These are phyloP conservation scores for Sarcophaga caerulescens DNA, from an alignment of 2,888 invertebrate genomes.

Conservation along the genomic window DNA sequence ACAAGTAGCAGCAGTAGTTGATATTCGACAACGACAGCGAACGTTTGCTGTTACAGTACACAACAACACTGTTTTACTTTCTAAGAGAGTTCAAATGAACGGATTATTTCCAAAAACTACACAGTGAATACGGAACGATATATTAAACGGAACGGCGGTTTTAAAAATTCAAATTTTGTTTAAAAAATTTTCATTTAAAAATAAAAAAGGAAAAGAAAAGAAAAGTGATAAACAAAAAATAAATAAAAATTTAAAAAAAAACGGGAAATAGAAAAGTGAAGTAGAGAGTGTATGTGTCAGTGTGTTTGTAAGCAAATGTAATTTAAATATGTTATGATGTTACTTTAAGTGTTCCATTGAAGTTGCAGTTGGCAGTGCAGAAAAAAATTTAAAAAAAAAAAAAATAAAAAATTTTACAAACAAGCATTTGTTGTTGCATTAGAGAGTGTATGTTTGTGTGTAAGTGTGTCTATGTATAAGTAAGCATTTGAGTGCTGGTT, in stretches of 20 bases:
- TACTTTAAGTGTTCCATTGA: neutral
- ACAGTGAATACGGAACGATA: neutral
- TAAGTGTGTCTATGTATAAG: too few species aligned
- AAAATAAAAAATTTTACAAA: neutral
- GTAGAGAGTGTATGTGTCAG: neutral
- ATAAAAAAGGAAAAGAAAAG: too few species aligned
- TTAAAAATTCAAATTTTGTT: neutral
- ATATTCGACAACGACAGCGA: constrained; percentile 63
- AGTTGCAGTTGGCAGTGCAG: too few species aligned
- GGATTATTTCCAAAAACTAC: constrained; percentile 3
- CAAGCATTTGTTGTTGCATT: too few species aligned
- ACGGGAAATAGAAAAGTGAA: neutral
- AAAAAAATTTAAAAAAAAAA: neutral
- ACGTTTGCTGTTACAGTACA: constrained; percentile 59
- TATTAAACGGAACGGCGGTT: neutral
- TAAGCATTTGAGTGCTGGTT: too few species aligned
- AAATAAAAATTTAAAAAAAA: neutral
- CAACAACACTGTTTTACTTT: constrained; percentile 10
- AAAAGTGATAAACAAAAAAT: too few species aligned
- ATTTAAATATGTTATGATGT: neutral
- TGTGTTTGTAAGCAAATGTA: neutral
- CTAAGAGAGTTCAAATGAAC: neutral
- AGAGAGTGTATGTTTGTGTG: too few species aligned
- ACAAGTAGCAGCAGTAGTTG: constrained; percentile 70
- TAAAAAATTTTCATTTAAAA: too few species aligned